phyloP scores from a whole-genome alignment of 2,888 invertebrate genomes.

The Mechanitis messenoides region DNA sequence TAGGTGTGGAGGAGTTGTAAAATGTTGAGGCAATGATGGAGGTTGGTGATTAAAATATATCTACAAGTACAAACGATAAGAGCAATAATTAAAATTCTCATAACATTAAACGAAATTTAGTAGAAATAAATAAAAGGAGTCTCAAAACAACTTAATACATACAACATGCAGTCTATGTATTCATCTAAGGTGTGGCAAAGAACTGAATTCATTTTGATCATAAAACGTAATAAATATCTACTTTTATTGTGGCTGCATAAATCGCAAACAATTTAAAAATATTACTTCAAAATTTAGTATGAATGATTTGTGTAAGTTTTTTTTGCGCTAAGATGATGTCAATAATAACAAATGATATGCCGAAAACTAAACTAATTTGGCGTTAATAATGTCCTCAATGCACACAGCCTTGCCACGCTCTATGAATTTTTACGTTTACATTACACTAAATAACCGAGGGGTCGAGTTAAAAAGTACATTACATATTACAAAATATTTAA shows the following conservation, averaged over 20 bases:
- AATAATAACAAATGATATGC: constrained; percentile 66
- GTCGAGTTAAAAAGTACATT: constrained; percentile 69
- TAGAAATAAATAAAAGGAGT: constrained; percentile 41
- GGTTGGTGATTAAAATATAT: constrained; percentile 51
- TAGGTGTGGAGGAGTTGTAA: constrained; percentile 54
- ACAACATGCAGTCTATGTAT: constrained; percentile 66
- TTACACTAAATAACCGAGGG: constrained; percentile 75
- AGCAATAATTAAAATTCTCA: constrained; percentile 44
- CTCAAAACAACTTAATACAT: constrained; percentile 50
- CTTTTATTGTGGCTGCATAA: constrained; percentile 45
- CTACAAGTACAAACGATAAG: constrained; percentile 41
- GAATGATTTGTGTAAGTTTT: constrained; percentile 65
- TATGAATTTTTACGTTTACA: constrained; percentile 70
- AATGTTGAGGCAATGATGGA: constrained; percentile 60
- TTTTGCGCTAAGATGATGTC: constrained; percentile 60
- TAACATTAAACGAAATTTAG: constrained; percentile 47
- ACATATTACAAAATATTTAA: constrained; percentile 69
- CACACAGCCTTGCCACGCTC: constrained; percentile 85
- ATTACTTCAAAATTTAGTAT: constrained; percentile 52
- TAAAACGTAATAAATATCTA: constrained; percentile 59
- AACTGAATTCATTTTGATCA: constrained; percentile 67
- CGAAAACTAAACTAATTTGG: constrained; percentile 72
- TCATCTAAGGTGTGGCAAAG: constrained; percentile 77
- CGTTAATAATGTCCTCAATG: constrained; percentile 78
- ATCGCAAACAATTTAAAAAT: constrained; percentile 58